A percentile compares a stretch with the other conserved stretches of the same genome.
phyloP scores from a whole-genome alignment of 1,140 invertebrate species.

The Choristoneura fumiferana region DNA sequence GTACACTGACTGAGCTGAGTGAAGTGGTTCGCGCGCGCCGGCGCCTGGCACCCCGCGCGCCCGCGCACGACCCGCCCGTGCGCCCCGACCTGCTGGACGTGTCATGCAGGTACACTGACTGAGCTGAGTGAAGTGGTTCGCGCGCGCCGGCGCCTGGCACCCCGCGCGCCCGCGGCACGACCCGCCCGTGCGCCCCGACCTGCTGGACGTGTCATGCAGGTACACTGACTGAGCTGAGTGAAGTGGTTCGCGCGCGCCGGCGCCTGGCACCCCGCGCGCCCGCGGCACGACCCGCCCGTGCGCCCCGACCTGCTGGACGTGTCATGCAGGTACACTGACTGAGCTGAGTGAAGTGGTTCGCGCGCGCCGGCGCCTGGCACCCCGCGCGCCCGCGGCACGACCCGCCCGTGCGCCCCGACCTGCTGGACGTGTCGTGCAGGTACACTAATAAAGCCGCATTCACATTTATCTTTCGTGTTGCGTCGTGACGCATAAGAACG shows the following conservation, averaged over 20 bases:
- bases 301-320: too few species aligned
- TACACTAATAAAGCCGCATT: too few species aligned
- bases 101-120: constrained; percentile 78
- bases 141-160: constrained; percentile 46
- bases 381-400: too few species aligned
- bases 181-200: constrained; percentile 53
- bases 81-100: constrained; percentile 62
- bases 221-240: constrained; percentile 35
- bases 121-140: constrained; percentile 81
- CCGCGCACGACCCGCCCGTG: constrained; percentile 49
- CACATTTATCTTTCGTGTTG: too few species aligned
- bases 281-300: constrained; percentile 39
- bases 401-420: too few species aligned
- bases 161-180: constrained; percentile 52
- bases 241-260: too few species aligned
- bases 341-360: not conserved
- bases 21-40: constrained; percentile 78
- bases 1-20: constrained; percentile 82
- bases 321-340: not conserved
- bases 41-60: constrained; percentile 57
- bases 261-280: constrained; percentile 46
- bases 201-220: constrained; percentile 36
- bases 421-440: too few species aligned
- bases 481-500: too few species aligned
- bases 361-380: too few species aligned